Percentiles rank a stretch among this genome's conserved stretches.
phyloP scores from a whole-genome alignment of 2,888 invertebrate genomes.

The Plagiodera versicolora region DNA sequence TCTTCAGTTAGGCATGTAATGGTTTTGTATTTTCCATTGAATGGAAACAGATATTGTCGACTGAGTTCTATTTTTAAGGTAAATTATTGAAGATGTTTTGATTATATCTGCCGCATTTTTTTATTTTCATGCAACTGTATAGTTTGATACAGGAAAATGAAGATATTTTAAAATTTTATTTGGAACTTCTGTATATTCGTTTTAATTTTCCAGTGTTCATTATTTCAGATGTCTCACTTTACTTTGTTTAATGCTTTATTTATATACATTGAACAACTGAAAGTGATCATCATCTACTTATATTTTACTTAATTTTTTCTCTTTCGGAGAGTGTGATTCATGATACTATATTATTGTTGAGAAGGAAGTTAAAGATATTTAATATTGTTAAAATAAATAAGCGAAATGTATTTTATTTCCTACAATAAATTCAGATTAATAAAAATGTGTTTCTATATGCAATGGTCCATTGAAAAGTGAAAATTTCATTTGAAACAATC shows the following conservation, averaged over 20 bases:
- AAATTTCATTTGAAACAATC: too few species aligned
- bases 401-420: constrained; percentile 52
- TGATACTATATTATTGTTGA: constrained; percentile 41
- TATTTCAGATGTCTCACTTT: neutral
- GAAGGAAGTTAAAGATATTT: constrained; percentile 48
- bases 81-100: constrained; percentile 15
- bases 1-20: constrained; percentile 20
- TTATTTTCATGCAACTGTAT: neutral
- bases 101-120: constrained; percentile 12
- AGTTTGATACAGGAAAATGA: neutral
- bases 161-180: neutral
- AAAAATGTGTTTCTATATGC: neutral
- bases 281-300: constrained; percentile 15
- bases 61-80: constrained; percentile 31
- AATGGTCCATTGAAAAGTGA: too few species aligned
- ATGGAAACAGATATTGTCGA: constrained; percentile 35
- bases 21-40: constrained; percentile 27
- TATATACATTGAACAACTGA: neutral
- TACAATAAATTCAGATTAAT: constrained; percentile 30
- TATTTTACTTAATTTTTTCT: constrained; percentile 30
- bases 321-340: constrained; percentile 30
- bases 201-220: neutral
- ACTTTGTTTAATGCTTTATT: neutral
- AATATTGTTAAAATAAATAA: constrained; percentile 48
- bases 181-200: neutral